Conservation (phyloP, 2,113 vertebrate species). For the Oenanthe oenanthe region DNA sequence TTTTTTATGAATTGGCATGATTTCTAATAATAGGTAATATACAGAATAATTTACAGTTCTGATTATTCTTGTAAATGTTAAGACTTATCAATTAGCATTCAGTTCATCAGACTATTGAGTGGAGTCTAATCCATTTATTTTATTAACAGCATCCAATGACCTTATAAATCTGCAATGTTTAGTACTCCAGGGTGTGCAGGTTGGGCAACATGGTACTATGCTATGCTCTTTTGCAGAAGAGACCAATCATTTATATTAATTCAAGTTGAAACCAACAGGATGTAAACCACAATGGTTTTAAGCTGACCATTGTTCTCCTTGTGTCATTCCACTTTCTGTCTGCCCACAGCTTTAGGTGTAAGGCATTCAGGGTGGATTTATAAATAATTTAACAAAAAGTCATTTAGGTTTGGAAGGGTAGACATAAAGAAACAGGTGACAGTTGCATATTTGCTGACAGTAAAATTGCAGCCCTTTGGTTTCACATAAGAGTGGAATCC, state of each 20-base stretch:
- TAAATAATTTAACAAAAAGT: neutral
- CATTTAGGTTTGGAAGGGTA: neutral
- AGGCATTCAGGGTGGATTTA: neutral
- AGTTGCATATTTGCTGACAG: neutral
- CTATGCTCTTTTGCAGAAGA: neutral
- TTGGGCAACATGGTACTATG: neutral
- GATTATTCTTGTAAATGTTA: neutral
- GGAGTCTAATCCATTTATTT: slow-evolving; percentile 26
- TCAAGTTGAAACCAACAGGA: neutral
- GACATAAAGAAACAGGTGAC: neutral
- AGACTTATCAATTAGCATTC: neutral
- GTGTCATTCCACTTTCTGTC: neutral
- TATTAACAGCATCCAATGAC: neutral
- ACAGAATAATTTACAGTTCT: neutral
- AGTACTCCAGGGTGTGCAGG: neutral
- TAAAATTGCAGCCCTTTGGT: neutral
- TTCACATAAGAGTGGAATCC: neutral
- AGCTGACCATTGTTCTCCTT: neutral
- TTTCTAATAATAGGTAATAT: slow-evolving; percentile 4
- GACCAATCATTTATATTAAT: neutral
- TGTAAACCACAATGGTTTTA: neutral
- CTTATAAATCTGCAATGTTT: slow-evolving; percentile 16
- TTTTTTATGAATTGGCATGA: neutral
- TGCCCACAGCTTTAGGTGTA: neutral
- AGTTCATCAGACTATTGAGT: neutral